These are phyloP conservation scores for Lytechinus variegatus DNA, from an alignment of 35 echinoderm and acorn worm species.

Conservation along the genomic window DNA sequence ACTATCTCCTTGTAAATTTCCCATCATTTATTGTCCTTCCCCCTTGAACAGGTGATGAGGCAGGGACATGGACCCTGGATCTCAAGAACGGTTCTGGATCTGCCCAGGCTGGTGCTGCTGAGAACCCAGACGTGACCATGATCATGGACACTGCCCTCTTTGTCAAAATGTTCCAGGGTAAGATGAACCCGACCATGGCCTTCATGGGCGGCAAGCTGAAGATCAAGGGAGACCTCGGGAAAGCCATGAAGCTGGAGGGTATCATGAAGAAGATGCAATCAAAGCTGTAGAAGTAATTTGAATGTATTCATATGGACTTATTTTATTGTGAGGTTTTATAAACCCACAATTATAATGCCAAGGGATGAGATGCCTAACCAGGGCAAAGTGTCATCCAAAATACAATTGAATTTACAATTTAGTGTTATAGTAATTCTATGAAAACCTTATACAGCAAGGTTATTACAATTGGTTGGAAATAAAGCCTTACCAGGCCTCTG, in stretches of 20 bases:
- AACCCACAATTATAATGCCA: neutral
- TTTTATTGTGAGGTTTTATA: neutral
- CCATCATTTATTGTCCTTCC: neutral
- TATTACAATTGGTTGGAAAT: too few relatives aligned
- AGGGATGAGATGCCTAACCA: neutral
- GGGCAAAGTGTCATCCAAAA: too few relatives aligned
- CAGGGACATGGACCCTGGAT: constrained; percentile 79
- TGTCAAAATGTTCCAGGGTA: constrained; percentile 94
- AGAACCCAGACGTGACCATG: constrained; percentile 69
- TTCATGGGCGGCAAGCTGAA: constrained; percentile 98
- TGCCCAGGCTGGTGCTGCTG: constrained; percentile 62
- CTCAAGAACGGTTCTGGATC: constrained; percentile 80
- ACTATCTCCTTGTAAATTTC: too few relatives aligned
- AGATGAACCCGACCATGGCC: constrained; percentile 84
- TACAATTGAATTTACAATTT: too few relatives aligned
- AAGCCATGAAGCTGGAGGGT: constrained; percentile 98
- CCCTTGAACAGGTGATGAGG: constrained; percentile 68
- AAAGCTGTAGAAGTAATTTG: constrained; percentile 62
- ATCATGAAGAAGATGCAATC: constrained; percentile 80
- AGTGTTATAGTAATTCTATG: too few relatives aligned
- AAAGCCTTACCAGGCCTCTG: too few relatives aligned
- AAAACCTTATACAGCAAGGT: too few relatives aligned
- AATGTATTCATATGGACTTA: neutral
- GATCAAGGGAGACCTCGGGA: constrained; percentile 95
- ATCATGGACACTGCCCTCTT: constrained; percentile 83